Conservation (phyloP, 2,888 invertebrate species). For the Pycnomerus fuliginosus region DNA sequence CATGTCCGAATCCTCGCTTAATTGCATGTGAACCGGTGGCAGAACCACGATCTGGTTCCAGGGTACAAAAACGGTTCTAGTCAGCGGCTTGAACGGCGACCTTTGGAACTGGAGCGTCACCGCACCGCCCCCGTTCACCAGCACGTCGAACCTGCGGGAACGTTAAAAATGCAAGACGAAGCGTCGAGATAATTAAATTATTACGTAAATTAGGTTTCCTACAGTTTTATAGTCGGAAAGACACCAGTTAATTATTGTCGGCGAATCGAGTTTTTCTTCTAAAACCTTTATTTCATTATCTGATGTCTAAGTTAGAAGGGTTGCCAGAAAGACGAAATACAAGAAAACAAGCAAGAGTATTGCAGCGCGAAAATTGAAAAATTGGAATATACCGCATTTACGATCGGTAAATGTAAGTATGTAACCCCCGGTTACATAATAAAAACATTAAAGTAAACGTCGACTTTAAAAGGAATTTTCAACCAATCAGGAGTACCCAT, state of each 20-base stretch:
- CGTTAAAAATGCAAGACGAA: constrained; percentile 35
- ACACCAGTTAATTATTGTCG: constrained; percentile 20
- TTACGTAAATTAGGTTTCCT: constrained; percentile 31
- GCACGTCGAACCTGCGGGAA: constrained; percentile 86
- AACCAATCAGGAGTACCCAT: too few species aligned
- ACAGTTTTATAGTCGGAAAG: constrained; percentile 10
- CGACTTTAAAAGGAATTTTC: too few species aligned
- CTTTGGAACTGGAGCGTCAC: constrained; percentile 96
- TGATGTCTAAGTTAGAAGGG: too few species aligned
- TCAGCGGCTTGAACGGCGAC: constrained; percentile 86
- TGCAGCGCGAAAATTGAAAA: too few species aligned
- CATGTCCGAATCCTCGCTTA: constrained; percentile 65
- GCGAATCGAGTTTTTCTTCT: constrained; percentile 9
- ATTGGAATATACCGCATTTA: too few species aligned
- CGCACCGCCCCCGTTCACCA: constrained; percentile 98
- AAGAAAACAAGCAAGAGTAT: too few species aligned
- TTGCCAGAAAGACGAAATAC: too few species aligned
- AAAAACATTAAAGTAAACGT: too few species aligned
- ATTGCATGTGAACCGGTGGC: constrained; percentile 84
- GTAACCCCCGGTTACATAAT: too few species aligned
- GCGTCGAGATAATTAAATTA: constrained; percentile 33
- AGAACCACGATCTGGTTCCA: constrained; percentile 98
- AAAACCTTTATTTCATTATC: constrained; percentile 19
- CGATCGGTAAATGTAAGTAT: too few species aligned
- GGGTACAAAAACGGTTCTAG: constrained; percentile 89